These are phyloP conservation scores for Poecilia latipinna DNA, from an alignment of 2,113 vertebrate genomes.

Conservation along the genomic window DNA sequence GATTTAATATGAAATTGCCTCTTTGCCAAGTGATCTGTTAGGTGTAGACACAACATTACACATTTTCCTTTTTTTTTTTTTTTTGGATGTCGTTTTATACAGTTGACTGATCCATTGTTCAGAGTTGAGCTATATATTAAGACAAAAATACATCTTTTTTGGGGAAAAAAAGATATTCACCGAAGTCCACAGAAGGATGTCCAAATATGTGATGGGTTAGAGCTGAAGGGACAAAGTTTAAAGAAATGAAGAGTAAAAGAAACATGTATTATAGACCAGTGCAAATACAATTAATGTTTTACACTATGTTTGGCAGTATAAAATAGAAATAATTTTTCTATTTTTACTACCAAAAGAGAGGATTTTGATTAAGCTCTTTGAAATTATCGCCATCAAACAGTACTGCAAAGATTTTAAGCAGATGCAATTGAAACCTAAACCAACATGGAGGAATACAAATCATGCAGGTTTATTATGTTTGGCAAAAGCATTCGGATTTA, in stretches of 20 bases:
- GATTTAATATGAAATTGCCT: background rate
- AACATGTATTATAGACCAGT: background rate
- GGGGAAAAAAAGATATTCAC: too few species aligned
- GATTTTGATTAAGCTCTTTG: background rate
- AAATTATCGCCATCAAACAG: background rate
- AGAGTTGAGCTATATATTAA: too few species aligned
- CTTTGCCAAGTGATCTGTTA: background rate
- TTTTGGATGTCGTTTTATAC: background rate
- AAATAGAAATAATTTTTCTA: too few species aligned
- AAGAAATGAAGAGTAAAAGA: too few species aligned
- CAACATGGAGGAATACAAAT: background rate
- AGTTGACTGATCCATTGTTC: background rate
- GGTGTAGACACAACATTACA: background rate
- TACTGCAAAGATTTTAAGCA: background rate
- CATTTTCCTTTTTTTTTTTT: background rate
- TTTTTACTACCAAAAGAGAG: background rate
- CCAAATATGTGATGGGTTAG: too few species aligned
- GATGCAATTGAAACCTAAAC: background rate
- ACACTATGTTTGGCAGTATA: too few species aligned
- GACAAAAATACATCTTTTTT: too few species aligned
- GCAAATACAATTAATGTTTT: background rate
- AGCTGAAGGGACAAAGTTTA: too few species aligned
- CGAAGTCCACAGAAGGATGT: too few species aligned
- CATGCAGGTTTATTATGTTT: too few species aligned
- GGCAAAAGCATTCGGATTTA: too few species aligned